Evolutionary conservation across 2,797 vertebrate genomes (phyloP).

Genomic region (Enteromius treurensis): DNA sequence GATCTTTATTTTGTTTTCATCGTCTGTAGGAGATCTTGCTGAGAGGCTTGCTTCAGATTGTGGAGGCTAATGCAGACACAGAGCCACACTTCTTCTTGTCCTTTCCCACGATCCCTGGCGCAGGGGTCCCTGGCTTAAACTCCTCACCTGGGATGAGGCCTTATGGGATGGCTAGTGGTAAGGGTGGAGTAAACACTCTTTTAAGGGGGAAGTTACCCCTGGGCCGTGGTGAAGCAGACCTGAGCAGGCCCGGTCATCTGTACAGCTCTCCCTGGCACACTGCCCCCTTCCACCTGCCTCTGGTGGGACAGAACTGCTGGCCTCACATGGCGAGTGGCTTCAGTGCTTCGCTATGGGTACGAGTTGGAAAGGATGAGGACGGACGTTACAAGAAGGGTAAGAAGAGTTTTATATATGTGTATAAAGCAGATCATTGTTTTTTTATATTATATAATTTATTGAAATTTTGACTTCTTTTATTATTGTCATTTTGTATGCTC

Average conservation of each 20-base stretch:
- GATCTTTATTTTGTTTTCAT: not conserved
- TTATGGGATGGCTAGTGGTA: constrained; percentile 69
- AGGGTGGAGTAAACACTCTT: constrained; percentile 73
- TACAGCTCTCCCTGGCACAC: constrained; percentile 90
- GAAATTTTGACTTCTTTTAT: not conserved
- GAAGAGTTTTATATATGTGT: constrained; percentile 52
- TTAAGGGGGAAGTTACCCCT: constrained; percentile 82
- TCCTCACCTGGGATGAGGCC: constrained; percentile 75
- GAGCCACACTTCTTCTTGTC: constrained; percentile 88
- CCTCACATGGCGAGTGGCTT: constrained; percentile 96
- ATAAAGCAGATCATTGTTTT: not conserved
- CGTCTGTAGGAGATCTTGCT: constrained; percentile 86
- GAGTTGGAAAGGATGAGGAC: constrained; percentile 73
- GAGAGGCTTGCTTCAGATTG: constrained; percentile 87
- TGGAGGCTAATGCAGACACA: constrained; percentile 82
- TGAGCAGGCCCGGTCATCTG: constrained; percentile 69
- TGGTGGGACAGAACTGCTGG: constrained; percentile 97
- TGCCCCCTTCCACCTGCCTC: constrained; percentile 89
- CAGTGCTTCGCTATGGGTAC: constrained; percentile 91
- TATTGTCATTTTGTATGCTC: not conserved
- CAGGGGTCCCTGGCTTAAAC: constrained; percentile 50
- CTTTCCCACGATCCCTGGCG: constrained; percentile 82
- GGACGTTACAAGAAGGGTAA: constrained; percentile 71
- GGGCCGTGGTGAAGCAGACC: constrained; percentile 73
- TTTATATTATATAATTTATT: not conserved